These are phyloP conservation scores for Hymenopus coronatus DNA, from an alignment of 2,888 invertebrate species.

Conservation along the genomic window DNA sequence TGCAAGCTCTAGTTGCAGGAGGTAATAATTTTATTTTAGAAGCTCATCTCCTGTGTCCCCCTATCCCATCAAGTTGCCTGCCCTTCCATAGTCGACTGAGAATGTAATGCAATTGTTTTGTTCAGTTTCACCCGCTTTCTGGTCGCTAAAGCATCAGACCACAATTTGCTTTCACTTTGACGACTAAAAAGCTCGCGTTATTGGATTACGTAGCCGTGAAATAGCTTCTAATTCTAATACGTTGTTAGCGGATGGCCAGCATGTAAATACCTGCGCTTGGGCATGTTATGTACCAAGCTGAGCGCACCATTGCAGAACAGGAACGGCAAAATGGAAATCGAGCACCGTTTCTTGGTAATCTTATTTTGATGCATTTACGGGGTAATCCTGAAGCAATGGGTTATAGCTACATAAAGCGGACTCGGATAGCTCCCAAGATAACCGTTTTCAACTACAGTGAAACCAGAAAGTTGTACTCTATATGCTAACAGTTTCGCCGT, in stretches of 20 bases:
- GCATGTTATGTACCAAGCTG: background rate
- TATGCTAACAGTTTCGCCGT: too few relatives aligned
- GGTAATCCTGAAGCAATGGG: background rate
- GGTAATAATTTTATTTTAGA: background rate
- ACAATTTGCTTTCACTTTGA: slow-evolving; percentile 21
- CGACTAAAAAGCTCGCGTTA: slow-evolving; percentile 14
- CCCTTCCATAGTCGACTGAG: background rate
- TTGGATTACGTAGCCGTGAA: slow-evolving; percentile 17
- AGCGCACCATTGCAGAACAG: background rate
- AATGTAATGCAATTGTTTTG: slow-evolving; percentile 19
- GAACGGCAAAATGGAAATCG: background rate
- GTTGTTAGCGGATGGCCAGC: slow-evolving; percentile 10
- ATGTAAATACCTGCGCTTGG: background rate
- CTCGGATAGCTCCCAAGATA: background rate
- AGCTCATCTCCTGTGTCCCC: background rate
- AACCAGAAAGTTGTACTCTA: background rate
- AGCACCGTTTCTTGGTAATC: background rate
- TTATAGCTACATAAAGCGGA: background rate
- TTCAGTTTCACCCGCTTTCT: slow-evolving; percentile 6
- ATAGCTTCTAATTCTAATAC: slow-evolving; percentile 21
- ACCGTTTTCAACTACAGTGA: background rate
- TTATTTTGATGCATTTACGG: background rate
- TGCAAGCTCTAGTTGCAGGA: background rate
- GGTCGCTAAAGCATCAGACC: background rate
- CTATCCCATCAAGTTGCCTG: background rate